Conservation (phyloP, 2,888 invertebrate species). For the Anticlea derivata region DNA sequence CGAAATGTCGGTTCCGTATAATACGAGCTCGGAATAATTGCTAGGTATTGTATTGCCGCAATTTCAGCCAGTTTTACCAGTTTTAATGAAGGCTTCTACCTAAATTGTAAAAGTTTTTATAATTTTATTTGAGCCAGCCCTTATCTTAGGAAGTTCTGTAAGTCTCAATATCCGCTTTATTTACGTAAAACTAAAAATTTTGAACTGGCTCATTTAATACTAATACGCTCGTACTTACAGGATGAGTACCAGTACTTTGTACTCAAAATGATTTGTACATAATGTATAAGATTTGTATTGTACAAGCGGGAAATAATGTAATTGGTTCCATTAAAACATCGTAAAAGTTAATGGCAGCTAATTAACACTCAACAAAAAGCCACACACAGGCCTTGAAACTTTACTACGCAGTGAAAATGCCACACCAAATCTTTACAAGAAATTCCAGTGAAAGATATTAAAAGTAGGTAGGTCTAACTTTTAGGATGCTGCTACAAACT, state of each 20-base stretch:
- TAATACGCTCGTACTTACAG: too few species aligned
- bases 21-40: constrained; percentile 31
- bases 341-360: constrained; percentile 20
- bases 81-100: constrained; percentile 17
- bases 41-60: constrained; percentile 27
- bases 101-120: background rate
- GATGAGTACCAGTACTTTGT: too few species aligned
- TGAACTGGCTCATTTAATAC: too few species aligned
- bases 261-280: background rate
- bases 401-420: constrained; percentile 21
- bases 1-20: constrained; percentile 32
- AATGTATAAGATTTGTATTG: background rate
- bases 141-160: too few species aligned
- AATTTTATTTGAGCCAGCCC: background rate
- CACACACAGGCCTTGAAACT: constrained; percentile 22
- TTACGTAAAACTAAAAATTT: too few species aligned
- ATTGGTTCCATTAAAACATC: constrained; percentile 23
- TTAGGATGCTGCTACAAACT: constrained; percentile 31
- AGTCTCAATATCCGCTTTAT: too few species aligned
- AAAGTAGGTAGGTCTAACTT: constrained; percentile 15
- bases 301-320: constrained; percentile 14
- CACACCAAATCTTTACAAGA: constrained; percentile 6
- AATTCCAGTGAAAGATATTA: constrained; percentile 21
- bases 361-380: constrained; percentile 22
- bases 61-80: constrained; percentile 21